Percentiles rank a stretch among this genome's conserved stretches.
These are phyloP conservation scores for Hypomecis atomaria DNA, from an alignment of 2,888 invertebrate species.

Conservation along the genomic window DNA sequence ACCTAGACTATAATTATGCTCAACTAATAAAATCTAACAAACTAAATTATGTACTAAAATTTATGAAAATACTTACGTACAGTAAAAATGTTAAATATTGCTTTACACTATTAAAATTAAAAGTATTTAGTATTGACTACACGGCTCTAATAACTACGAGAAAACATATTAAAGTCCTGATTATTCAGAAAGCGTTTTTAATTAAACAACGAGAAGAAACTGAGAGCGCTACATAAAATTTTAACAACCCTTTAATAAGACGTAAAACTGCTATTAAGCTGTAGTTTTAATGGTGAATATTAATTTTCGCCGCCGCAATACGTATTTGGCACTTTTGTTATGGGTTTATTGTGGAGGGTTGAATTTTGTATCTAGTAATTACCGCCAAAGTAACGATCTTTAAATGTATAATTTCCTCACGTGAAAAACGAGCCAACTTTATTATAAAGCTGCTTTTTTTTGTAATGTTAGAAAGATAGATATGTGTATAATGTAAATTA, in stretches of 20 bases:
- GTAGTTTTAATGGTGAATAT: conserved; percentile 75
- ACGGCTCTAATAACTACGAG: conserved; percentile 53
- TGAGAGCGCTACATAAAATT: conserved; percentile 74
- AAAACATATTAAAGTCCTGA: conserved; percentile 73
- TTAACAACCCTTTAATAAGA: conserved; percentile 83
- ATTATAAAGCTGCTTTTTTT: too few species aligned
- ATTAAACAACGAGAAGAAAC: conserved; percentile 73
- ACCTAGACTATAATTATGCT: too few species aligned
- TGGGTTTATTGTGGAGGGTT: conserved; percentile 47
- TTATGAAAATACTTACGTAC: background rate
- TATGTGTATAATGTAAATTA: too few species aligned
- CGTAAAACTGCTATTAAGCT: conserved; percentile 75
- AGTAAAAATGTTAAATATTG: too few species aligned
- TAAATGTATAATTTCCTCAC: too few species aligned
- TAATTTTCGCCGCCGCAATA: conserved; percentile 75
- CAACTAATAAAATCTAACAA: background rate
- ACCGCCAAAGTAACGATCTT: background rate
- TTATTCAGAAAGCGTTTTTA: conserved; percentile 82
- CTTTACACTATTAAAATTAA: conserved; percentile 3
- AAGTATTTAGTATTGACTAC: conserved; percentile 18
- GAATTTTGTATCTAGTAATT: conserved; percentile 22
- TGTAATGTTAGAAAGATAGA: too few species aligned
- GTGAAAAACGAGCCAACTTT: too few species aligned
- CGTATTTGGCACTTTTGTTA: conserved; percentile 58
- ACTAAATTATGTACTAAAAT: background rate